These are phyloP conservation scores for Patiria pectinifera DNA, from an alignment of 53 echinoderm and acorn worm genomes.

Conservation along the genomic window DNA sequence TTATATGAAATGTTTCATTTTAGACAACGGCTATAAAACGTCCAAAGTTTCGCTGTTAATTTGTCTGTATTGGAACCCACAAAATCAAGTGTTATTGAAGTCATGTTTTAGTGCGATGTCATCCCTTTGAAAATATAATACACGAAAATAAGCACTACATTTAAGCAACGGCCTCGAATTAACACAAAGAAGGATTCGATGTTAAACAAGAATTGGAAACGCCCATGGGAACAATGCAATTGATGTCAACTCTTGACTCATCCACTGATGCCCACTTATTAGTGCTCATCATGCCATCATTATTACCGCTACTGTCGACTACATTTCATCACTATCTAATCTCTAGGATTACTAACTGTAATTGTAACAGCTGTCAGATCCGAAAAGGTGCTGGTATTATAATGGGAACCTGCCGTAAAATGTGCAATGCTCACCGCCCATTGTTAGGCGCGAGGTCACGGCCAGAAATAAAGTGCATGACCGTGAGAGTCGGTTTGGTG, in stretches of 20 bases:
- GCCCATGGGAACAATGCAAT: neutral
- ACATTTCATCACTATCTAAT: neutral
- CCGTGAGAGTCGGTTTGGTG: neutral
- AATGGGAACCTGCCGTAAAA: neutral
- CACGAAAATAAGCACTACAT: no score
- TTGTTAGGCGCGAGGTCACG: conserved; percentile 18
- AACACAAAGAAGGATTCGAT: neutral
- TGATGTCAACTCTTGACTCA: neutral
- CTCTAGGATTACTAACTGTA: neutral
- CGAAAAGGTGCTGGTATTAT: neutral
- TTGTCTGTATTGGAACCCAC: no score
- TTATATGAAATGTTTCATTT: no score
- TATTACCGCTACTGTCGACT: neutral
- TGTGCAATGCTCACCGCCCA: neutral
- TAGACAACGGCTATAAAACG: no score
- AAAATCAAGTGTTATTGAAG: no score
- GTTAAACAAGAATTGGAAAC: neutral
- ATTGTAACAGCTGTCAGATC: neutral
- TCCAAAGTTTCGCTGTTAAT: no score
- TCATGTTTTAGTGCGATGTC: no score
- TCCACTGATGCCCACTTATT: neutral
- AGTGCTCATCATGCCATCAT: neutral
- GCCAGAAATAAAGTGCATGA: neutral
- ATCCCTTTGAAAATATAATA: no score
- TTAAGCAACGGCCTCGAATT: neutral